Evolutionary conservation across 2,113 vertebrate genomes (phyloP), one percentile per base, ranked within the genome.

Genomic region (Puma concolor): DNA sequence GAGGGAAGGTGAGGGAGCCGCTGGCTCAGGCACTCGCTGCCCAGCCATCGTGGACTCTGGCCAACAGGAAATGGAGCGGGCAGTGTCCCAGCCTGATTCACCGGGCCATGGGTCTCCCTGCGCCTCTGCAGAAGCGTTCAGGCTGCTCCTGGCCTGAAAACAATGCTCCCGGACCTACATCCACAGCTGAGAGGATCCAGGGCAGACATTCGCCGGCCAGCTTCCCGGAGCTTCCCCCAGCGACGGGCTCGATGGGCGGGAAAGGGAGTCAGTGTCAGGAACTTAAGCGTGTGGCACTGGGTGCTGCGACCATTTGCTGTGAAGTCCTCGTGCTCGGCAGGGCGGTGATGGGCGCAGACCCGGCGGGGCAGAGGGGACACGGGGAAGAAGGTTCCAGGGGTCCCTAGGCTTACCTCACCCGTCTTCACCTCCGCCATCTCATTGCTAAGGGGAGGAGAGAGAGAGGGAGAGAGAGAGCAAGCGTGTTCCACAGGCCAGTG

Each of bases 51-150:
- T 96, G 98, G 96, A 96, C 91, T 94, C 83, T 0, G 0, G 96
- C 97, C 97, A 98, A 91, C 74, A 72, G 96, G 97, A 98, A 97
- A 88, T 96, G 94, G 97, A 96, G 95, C 85, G 72, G 96, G 97
- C 97, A 97, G 92, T 97, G 97, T 96, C 97, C 97, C 97, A 96
- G 94, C 97, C 93, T 41, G 94, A 91, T 92, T 96, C 96, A 93
- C 80, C 2, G 76, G 98, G 97, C 97, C 81, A 0, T 91, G 95
- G 96, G 95, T 86, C 97, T 97, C 96, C 94, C 93, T 50, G 69
- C 1, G 31, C 95, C 92, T 97, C 92, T 92, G 97, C 90, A 93
- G 44, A 72, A 0, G 1, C 90, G 27, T 79, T 91, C 84, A 50
- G 94, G 77, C 96, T 95, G 83, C 87, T 96, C 88, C 81, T 95